These are phyloP conservation scores for Heliconius charithonia DNA, from an alignment of 2,888 invertebrate species.

Conservation along the genomic window DNA sequence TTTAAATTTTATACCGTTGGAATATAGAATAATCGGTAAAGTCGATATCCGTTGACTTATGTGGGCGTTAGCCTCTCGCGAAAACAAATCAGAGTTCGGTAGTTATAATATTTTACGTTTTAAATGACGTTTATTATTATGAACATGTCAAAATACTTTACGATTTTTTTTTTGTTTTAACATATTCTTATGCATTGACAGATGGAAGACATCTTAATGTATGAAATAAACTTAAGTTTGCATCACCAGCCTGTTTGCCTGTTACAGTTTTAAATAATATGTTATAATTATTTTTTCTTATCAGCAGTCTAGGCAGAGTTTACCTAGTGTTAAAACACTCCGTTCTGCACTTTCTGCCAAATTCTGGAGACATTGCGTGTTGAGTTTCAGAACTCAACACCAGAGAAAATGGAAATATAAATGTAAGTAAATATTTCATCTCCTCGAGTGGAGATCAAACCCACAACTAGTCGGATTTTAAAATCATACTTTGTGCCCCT, in stretches of 20 bases:
- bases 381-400: too few relatives aligned
- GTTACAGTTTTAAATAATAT: background rate
- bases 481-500: too few relatives aligned
- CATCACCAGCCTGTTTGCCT: background rate
- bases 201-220: background rate
- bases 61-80: conserved; percentile 30
- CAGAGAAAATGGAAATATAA: too few relatives aligned
- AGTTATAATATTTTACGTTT: conserved; percentile 28
- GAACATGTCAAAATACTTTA: conserved; percentile 19
- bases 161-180: conserved; percentile 6
- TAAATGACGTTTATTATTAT: conserved; percentile 27
- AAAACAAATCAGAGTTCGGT: conserved; percentile 35
- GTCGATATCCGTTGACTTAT: conserved; percentile 25
- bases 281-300: background rate
- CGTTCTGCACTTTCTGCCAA: too few relatives aligned
- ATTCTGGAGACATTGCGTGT: too few relatives aligned
- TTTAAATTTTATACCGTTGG: conserved; percentile 25
- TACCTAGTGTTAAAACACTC: too few relatives aligned
- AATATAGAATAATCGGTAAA: conserved; percentile 27
- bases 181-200: background rate
- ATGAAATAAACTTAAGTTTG: background rate
- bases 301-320: too few relatives aligned
- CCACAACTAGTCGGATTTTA: too few relatives aligned
- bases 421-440: too few relatives aligned
- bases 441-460: too few relatives aligned